Percentiles rank a stretch among this genome's conserved stretches.
Evolutionary conservation across 2,888 invertebrate genomes (phyloP).

Genomic region (Pandemis corylana): DNA sequence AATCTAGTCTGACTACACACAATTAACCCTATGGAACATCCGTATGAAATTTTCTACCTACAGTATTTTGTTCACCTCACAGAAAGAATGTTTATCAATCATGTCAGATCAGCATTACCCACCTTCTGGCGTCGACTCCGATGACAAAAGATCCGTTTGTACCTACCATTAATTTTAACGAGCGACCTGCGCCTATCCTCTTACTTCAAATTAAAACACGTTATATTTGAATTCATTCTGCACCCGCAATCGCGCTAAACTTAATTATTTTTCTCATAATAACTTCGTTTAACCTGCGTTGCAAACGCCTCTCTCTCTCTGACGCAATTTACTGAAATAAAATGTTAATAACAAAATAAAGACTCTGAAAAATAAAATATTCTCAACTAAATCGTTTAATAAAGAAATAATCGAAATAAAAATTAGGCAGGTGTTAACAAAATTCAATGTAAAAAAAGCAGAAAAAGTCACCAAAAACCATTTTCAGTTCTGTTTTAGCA

Average conservation of each 20-base stretch:
- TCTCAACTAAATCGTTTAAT: no score
- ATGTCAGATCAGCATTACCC: background rate
- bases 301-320: background rate
- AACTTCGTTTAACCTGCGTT: background rate
- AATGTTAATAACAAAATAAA: background rate
- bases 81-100: slow-evolving; percentile 3
- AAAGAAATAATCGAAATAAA: no score
- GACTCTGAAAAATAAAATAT: no score
- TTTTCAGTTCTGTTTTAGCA: no score
- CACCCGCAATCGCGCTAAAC: slow-evolving; percentile 7
- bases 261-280: slow-evolving; percentile 5
- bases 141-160: slow-evolving; percentile 15
- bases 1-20: no score
- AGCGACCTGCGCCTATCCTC: slow-evolving; percentile 18
- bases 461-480: no score
- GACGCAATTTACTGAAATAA: background rate
- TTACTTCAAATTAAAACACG: slow-evolving; percentile 19
- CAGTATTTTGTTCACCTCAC: background rate
- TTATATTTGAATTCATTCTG: slow-evolving; percentile 9
- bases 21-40: no score
- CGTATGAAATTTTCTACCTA: background rate
- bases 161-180: slow-evolving; percentile 17
- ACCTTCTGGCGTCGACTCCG: slow-evolving; percentile 16
- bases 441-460: no score
- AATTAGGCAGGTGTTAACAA: no score